Evolutionary conservation across 2,797 vertebrate species (phyloP).

Genomic region (Eremophila alpestris): DNA sequence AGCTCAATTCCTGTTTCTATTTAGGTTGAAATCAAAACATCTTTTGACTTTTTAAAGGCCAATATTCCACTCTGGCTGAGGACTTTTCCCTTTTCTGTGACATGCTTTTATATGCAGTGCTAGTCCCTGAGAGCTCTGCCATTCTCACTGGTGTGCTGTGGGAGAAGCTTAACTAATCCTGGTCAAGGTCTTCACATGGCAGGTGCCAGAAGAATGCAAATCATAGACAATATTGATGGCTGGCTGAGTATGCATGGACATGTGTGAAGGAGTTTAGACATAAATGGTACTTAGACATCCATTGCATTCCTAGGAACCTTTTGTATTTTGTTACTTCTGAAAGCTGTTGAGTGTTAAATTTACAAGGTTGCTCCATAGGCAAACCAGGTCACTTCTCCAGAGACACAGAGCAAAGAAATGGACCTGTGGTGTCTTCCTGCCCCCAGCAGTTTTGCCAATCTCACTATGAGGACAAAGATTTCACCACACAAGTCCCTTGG

Average conservation of each 20-base stretch:
- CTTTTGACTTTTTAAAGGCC: background rate
- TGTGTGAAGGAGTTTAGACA: background rate
- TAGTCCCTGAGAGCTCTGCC: background rate
- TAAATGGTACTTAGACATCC: background rate
- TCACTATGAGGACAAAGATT: background rate
- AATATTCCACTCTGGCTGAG: background rate
- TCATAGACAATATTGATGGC: background rate
- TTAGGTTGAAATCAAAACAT: background rate
- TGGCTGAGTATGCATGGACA: background rate
- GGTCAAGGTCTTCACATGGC: background rate
- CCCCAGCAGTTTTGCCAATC: background rate
- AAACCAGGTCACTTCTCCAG: background rate
- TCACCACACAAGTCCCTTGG: background rate
- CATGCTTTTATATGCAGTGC: background rate
- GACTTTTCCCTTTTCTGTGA: background rate
- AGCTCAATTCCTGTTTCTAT: background rate
- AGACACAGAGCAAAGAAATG: background rate
- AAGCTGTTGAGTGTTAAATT: background rate
- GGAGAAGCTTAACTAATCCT: background rate
- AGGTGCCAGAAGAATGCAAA: background rate
- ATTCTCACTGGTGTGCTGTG: background rate
- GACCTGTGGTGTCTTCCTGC: background rate
- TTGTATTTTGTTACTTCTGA: background rate
- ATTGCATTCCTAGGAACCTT: background rate
- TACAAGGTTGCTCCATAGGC: background rate